These are phyloP conservation scores for Masnerella sp. DNA, from an alignment of 2,888 invertebrate species.

Conservation along the genomic window DNA sequence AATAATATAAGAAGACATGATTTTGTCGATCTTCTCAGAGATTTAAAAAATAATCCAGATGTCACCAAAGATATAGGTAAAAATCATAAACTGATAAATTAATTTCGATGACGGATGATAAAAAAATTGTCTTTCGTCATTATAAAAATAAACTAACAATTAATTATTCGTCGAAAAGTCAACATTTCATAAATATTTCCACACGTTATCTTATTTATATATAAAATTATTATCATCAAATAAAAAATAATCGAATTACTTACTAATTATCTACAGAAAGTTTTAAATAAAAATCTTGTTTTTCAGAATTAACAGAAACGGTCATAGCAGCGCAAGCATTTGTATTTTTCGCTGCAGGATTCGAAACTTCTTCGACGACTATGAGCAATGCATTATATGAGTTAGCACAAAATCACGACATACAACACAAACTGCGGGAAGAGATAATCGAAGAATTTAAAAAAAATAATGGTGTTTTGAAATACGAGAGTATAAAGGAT, in stretches of 20 bases:
- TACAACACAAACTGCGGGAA: slow-evolving; percentile 74
- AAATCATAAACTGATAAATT: not conserved
- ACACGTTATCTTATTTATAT: no score
- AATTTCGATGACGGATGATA: no score
- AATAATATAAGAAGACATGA: not conserved
- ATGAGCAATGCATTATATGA: slow-evolving; percentile 76
- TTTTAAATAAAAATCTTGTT: not conserved
- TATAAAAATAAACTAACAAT: no score
- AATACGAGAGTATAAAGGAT: slow-evolving; percentile 68
- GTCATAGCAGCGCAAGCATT: slow-evolving; percentile 74
- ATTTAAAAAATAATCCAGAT: not conserved
- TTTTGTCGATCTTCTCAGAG: not conserved
- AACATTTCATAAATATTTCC: no score
- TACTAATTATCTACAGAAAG: not conserved
- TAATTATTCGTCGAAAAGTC: no score
- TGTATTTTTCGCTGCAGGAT: slow-evolving; percentile 78
- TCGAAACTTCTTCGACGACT: slow-evolving; percentile 77
- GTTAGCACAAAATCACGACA: slow-evolving; percentile 74
- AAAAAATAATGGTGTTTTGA: slow-evolving; percentile 68
- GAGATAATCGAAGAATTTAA: slow-evolving; percentile 70
- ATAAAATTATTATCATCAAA: no score
- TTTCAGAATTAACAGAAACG: slow-evolving; percentile 69
- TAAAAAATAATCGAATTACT: no score
- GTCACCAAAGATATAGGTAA: not conserved
- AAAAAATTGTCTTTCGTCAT: no score